Evolutionary conservation across 2,797 vertebrate species (phyloP).

Genomic region (Etheostoma nigrum): DNA sequence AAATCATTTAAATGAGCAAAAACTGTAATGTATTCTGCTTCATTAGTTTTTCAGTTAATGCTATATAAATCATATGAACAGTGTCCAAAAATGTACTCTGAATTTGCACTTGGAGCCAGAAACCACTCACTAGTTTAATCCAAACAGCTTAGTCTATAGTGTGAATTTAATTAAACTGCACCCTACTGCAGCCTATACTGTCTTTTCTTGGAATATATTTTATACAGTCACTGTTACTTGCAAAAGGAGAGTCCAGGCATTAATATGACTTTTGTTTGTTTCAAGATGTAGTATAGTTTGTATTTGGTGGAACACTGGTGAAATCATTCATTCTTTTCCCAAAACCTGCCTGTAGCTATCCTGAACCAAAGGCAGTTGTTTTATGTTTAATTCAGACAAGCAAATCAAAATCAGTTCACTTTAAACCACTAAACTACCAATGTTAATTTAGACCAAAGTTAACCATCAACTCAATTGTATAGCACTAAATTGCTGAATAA

Average conservation of each 20-base stretch:
- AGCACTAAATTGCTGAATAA: background rate
- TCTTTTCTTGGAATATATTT: background rate
- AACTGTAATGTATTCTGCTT: background rate
- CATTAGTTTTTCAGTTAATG: background rate
- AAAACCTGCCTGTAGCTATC: background rate
- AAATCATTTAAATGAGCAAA: background rate
- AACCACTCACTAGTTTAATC: constrained; percentile 11
- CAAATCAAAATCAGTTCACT: background rate
- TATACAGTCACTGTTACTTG: background rate
- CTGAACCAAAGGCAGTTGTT: background rate
- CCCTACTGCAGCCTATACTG: background rate
- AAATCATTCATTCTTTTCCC: background rate
- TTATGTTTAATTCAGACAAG: constrained; percentile 1
- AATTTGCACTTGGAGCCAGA: background rate
- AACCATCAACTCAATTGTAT: background rate
- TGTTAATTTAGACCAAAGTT: background rate
- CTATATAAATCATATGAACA: constrained; percentile 11
- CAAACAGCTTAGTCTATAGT: constrained; percentile 2
- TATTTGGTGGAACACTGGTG: background rate
- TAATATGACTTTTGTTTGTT: background rate
- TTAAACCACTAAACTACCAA: background rate
- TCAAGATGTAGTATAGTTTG: background rate
- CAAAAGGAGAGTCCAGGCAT: background rate
- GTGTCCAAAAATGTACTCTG: background rate
- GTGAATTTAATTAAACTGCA: constrained; percentile 18